phyloP scores from a whole-genome alignment of 2,113 vertebrate species.

The Neopipo cinnamomea region DNA sequence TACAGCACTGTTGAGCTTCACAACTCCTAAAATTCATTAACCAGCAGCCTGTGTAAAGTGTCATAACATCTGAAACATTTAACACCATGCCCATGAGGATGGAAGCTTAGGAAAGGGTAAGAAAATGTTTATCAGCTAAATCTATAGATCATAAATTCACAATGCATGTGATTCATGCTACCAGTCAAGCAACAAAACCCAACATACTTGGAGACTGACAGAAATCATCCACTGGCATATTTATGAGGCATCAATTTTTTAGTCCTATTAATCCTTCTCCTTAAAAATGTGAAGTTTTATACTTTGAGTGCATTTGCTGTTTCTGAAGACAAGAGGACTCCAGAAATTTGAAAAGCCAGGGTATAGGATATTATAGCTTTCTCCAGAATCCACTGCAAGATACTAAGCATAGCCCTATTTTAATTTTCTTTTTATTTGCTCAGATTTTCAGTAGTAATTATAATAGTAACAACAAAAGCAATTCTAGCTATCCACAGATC shows the following conservation, averaged over 20 bases:
- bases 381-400: not conserved
- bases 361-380: not conserved
- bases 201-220: not conserved
- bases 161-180: not conserved
- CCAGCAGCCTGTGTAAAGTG: not conserved
- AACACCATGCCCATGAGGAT: not conserved
- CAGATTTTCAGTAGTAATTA: not conserved
- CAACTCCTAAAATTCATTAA: constrained; percentile 29
- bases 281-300: not conserved
- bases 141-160: not conserved
- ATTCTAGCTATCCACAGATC: not conserved
- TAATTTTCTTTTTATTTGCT: not conserved
- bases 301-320: not conserved
- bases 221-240: not conserved
- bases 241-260: not conserved
- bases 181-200: not conserved
- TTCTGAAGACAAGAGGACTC: not conserved
- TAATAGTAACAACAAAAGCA: not conserved
- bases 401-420: not conserved
- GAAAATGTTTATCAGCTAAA: not conserved
- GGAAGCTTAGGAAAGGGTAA: not conserved
- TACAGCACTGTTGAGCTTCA: not conserved
- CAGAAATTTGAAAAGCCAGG: not conserved
- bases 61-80: not conserved
- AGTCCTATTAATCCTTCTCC: not conserved